Evolutionary conservation across 2,888 invertebrate species (phyloP), one percentile per base, ranked within the genome.

Genomic region (Ophion obscuratus): DNA sequence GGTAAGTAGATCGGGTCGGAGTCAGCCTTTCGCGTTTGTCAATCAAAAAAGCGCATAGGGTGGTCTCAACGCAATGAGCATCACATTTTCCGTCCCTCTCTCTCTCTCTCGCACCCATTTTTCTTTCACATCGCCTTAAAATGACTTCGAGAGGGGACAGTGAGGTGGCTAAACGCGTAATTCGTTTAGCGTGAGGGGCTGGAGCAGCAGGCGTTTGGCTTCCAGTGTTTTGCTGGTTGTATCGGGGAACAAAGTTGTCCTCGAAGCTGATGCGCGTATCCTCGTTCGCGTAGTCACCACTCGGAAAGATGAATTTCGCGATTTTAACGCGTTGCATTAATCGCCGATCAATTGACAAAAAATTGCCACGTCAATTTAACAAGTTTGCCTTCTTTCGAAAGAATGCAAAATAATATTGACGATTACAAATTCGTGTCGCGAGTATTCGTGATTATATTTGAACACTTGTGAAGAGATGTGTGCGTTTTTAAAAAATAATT

Each of bases 121-220:
- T 14, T 53, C 66, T 61, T 67, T 59, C 73, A 61, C 57, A 73
- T 57, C 59, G 70, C 80, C 62, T 61, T 40, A 57, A 80, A 76
- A 74, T 67, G 73, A 73, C 66, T 85, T 17, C n/a, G 59, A 24
- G 40, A 59, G 67, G 59, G 59, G 67, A 68, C 70, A 70, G 78
- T 62, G 79, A 91, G 90, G 91, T 91, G 91, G 91, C 91, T 90
- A 90, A 89, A 91, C 87, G 88, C 83, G 87, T 93, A 93, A 93
- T 93, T 92, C 91, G 90, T 91, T 93, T 93, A 93, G 91, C 53
- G 17, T 89, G 89, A 89, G 71, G 81, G 75, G 84, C 77, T 80
- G 70, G 53, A 59, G 64, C 61, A 80, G 86, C 87, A 87, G 73
- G 31, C 61, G 83, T 86, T 68, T 81, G 87, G 87, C 87, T 87